Conservation (phyloP, 2,888 invertebrate species). For the Branchellion lobata region DNA sequence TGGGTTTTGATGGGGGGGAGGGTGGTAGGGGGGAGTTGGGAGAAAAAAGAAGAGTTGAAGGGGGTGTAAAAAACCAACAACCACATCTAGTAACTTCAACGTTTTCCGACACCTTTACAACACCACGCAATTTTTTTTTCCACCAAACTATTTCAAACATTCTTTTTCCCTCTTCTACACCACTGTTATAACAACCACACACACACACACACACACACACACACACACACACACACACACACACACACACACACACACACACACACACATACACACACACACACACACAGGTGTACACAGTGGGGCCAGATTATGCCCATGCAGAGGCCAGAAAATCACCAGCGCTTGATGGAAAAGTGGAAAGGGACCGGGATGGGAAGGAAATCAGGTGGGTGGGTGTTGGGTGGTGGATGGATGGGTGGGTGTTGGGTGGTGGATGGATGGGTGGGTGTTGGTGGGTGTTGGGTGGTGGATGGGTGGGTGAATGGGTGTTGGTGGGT, state of each 20-base stretch:
- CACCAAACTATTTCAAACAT: no score
- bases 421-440: slow-evolving; percentile 96
- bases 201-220: no score
- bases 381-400: slow-evolving; percentile 97
- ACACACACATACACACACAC: no score
- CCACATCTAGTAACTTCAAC: no score
- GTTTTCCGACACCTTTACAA: no score
- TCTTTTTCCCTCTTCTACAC: no score
- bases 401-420: slow-evolving; percentile 94
- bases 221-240: no score
- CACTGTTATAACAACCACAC: no score
- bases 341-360: slow-evolving; percentile 95
- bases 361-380: slow-evolving; percentile 90
- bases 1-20: not conserved
- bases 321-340: slow-evolving; percentile 98
- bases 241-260: no score
- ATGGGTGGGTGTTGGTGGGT: slow-evolving; percentile 83
- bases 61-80: no score
- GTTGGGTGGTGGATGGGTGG: slow-evolving; percentile 61
- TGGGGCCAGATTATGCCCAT: slow-evolving; percentile 98
- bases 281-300: slow-evolving; percentile 84
- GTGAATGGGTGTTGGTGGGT: not conserved
- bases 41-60: no score
- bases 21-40: not conserved
- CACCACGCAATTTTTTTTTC: no score